phyloP scores from a whole-genome alignment of 2,797 vertebrate genomes.

The Orestias chungarensis region DNA sequence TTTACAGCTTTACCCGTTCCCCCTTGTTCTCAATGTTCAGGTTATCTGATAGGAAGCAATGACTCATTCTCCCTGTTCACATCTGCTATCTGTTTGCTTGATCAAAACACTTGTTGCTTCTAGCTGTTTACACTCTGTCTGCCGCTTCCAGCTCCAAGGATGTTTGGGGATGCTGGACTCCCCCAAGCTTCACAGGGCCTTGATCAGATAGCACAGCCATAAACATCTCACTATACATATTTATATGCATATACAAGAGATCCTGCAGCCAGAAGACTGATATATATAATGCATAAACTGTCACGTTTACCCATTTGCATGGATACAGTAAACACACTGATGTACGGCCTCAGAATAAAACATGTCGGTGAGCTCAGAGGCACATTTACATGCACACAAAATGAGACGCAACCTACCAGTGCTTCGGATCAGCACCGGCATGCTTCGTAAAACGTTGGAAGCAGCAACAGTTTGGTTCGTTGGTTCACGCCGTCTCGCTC shows the following conservation, averaged over 20 bases:
- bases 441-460: conserved; percentile 59
- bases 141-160: conserved; percentile 46
- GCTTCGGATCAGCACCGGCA: conserved; percentile 59
- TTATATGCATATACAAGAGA: conserved; percentile 23
- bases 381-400: conserved; percentile 20
- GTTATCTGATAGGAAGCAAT: conserved; percentile 72
- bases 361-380: neutral
- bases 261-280: conserved; percentile 17
- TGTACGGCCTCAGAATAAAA: conserved; percentile 10
- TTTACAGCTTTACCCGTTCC: conserved; percentile 42
- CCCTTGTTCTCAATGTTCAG: conserved; percentile 52
- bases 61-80: conserved; percentile 69
- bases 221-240: conserved; percentile 38
- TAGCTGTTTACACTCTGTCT: conserved; percentile 80
- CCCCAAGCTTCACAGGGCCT: conserved; percentile 44
- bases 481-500: conserved; percentile 56
- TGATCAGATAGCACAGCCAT: conserved; percentile 62
- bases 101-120: conserved; percentile 72
- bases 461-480: conserved; percentile 50
- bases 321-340: conserved; percentile 7
- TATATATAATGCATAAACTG: neutral
- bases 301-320: neutral
- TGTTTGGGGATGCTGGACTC: conserved; percentile 62
- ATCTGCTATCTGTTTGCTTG: conserved; percentile 70
- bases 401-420: conserved; percentile 41